phyloP scores from a whole-genome alignment of 2,888 invertebrate species.

The Trachelus stipa region DNA sequence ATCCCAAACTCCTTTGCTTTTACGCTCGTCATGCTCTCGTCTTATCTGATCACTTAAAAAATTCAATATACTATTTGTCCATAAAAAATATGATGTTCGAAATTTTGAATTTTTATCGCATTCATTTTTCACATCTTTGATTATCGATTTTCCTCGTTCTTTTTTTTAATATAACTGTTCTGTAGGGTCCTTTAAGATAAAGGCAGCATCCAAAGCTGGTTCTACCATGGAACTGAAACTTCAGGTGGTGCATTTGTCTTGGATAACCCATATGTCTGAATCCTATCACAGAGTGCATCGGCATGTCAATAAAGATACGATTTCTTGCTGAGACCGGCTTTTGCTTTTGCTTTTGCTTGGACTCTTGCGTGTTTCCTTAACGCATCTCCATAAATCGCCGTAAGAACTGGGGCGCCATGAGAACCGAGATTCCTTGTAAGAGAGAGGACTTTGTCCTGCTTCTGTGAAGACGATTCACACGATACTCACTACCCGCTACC shows the following conservation, averaged over 20 bases:
- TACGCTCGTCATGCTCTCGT: not conserved
- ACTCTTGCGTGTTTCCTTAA: not conserved
- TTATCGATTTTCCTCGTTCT: not conserved
- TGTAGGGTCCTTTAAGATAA: not conserved
- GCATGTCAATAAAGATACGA: not conserved
- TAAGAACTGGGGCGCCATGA: constrained; percentile 30
- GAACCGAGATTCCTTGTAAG: constrained; percentile 28
- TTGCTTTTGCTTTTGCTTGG: not conserved
- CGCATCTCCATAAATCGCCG: not conserved
- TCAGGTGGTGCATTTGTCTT: not conserved
- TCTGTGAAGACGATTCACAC: constrained; percentile 30
- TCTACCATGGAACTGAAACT: not conserved
- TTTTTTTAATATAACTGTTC: not conserved
- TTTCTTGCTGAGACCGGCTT: not conserved
- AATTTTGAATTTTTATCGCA: not conserved
- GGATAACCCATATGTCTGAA: not conserved
- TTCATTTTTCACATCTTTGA: not conserved
- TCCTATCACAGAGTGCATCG: not conserved
- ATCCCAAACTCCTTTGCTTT: not conserved
- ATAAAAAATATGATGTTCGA: not conserved
- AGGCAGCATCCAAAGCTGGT: not conserved
- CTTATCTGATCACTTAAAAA: not conserved
- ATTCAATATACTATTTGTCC: too few species aligned
- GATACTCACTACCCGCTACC: constrained; percentile 16
- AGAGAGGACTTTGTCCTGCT: constrained; percentile 18